Evolutionary conservation across 2,797 vertebrate species (phyloP), one percentile per base, ranked within the genome.

Genomic region (Sebastes melanostomus): DNA sequence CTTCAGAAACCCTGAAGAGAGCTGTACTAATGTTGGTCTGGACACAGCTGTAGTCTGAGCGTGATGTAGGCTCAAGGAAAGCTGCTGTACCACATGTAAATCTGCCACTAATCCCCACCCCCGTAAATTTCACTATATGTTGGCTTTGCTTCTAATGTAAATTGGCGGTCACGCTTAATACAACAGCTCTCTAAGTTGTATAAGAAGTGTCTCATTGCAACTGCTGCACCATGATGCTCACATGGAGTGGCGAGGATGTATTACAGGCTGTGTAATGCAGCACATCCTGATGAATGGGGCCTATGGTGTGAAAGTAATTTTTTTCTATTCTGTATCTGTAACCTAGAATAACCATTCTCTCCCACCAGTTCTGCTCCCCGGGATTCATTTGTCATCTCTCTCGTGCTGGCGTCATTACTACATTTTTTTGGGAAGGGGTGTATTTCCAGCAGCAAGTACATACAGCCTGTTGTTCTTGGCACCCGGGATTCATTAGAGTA

Each of bases 401-500:
- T 58, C 68, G 61, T 50, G 56, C 77, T 86, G 75, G 77, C 85
- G 54, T 78, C 66, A 60, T 75, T 22, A 38, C 63, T 38, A 22
- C 3, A 77, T 74, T 82, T 80, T 54, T 56, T 66, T 68, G 14
- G 66, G 61, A 72, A 59, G 38, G 5, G 5, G 8, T 77, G 55
- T 69, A 70, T 82, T 75, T 81, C 72, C 77, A 72, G 59, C 70
- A 74, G 58, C 80, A 69, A 50, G 50, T 66, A 66, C 65, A 74
- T 66, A 66, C 61, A 74, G 61, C 72, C 70, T 59, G 67, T 74
- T 73, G 75, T 84, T 84, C 54, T 67, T 83, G 86, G 77, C 84
- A 46, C 6, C 30, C 3, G 6, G 62, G 71, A 84, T 77, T 89
- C 77, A 80, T 90, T 89, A 67, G 72, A 75, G 72, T 72, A 36